phyloP scores from a whole-genome alignment of 2,113 vertebrate species.

The Leiothrix lutea region DNA sequence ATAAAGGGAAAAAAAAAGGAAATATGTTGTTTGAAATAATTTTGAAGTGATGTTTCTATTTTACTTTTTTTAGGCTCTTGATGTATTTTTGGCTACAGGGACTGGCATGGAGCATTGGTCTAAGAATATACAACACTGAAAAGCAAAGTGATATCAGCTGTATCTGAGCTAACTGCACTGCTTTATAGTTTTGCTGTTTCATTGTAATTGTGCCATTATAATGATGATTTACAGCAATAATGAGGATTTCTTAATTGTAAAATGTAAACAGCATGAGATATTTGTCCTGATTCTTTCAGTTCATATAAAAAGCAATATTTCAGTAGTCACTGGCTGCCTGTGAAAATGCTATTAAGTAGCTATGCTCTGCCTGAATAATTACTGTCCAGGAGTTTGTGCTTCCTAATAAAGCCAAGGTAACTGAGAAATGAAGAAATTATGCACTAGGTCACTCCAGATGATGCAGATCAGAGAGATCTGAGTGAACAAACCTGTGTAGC shows the following conservation, averaged over 20 bases:
- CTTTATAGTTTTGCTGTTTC: background rate
- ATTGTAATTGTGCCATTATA: background rate
- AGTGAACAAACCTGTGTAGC: background rate
- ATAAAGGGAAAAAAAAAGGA: background rate
- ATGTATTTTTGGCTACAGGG: conserved; percentile 50
- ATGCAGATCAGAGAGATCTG: background rate
- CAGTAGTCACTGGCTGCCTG: background rate
- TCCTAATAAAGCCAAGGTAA: background rate
- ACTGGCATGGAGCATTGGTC: conserved; percentile 3
- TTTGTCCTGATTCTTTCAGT: background rate
- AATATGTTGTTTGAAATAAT: conserved; percentile 37
- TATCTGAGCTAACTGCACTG: background rate
- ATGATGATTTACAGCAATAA: background rate
- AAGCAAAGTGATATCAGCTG: background rate
- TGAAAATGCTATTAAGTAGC: background rate
- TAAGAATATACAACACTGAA: conserved; percentile 43
- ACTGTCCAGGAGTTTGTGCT: background rate
- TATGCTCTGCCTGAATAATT: background rate
- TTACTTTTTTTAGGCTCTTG: conserved; percentile 47
- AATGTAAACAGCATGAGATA: background rate
- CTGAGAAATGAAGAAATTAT: background rate
- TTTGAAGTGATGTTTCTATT: conserved; percentile 58
- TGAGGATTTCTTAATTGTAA: background rate
- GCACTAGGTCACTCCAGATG: background rate
- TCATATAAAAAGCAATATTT: background rate